These are phyloP conservation scores for Scaptomyza tumidula DNA, from an alignment of 2,888 invertebrate species.

Conservation along the genomic window DNA sequence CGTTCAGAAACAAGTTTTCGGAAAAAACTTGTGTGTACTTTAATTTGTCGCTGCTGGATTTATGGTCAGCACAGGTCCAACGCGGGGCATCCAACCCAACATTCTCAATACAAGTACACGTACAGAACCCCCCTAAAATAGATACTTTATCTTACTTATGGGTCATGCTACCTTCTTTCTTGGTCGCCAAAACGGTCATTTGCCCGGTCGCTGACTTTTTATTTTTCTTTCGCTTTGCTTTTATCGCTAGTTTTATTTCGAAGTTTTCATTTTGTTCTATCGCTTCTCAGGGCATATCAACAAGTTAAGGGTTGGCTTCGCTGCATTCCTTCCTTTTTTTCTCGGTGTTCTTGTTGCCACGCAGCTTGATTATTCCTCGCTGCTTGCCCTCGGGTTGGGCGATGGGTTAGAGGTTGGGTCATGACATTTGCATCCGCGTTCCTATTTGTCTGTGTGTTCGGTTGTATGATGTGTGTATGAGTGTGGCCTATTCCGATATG, in stretches of 20 bases:
- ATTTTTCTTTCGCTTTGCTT: conserved; percentile 33
- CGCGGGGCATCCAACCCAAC: conserved; percentile 32
- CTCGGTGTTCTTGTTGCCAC: conserved; percentile 45
- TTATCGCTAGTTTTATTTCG: conserved; percentile 50
- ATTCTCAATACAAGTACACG: conserved; percentile 12
- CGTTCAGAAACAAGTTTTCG: conserved; percentile 57
- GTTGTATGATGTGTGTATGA: conserved; percentile 21
- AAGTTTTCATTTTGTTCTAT: conserved; percentile 50
- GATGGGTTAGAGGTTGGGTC: conserved; percentile 80
- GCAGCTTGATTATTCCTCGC: conserved; percentile 71
- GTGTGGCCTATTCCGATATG: conserved; percentile 66
- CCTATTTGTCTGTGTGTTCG: conserved; percentile 33
- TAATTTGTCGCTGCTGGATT: conserved; percentile 66
- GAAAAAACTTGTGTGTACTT: conserved; percentile 9
- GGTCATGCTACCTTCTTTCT: conserved; percentile 35
- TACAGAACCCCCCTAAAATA: conserved; percentile 15
- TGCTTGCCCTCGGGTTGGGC: conserved; percentile 60
- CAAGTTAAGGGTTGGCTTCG: conserved; percentile 81
- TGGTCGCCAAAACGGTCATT: conserved; percentile 24
- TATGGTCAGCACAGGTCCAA: conserved; percentile 67
- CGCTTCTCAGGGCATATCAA: conserved; percentile 67
- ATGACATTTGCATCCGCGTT: conserved; percentile 60
- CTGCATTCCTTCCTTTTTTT: conserved; percentile 20
- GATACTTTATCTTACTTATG: conserved; percentile 22
- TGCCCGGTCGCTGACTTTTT: conserved; percentile 33